phyloP scores from a whole-genome alignment of 2,113 vertebrate species.

The Dasypus novemcinctus region DNA sequence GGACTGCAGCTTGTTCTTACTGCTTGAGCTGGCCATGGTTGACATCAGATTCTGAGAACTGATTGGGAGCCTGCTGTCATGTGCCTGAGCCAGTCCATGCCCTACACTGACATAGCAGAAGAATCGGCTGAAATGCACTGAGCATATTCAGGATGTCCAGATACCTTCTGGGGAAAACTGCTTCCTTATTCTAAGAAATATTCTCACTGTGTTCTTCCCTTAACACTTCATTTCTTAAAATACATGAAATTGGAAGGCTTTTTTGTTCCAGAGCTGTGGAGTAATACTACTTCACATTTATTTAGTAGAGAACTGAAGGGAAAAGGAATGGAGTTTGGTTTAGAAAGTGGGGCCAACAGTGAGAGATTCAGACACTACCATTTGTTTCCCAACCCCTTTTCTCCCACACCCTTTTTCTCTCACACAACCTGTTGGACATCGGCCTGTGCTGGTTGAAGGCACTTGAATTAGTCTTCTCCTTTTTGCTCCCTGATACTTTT shows the following conservation, averaged over 20 bases:
- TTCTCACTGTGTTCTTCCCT: not conserved
- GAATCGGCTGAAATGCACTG: not conserved
- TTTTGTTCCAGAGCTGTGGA: not conserved
- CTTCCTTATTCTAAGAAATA: not conserved
- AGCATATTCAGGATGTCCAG: not conserved
- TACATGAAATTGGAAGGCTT: not conserved
- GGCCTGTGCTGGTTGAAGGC: not conserved
- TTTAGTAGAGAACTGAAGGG: not conserved
- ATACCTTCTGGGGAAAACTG: not conserved
- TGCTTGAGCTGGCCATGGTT: not conserved
- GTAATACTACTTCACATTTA: not conserved
- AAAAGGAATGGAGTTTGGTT: not conserved
- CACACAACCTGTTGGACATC: not conserved
- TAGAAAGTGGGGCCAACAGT: not conserved
- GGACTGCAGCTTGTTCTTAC: not conserved
- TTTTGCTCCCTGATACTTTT: not conserved
- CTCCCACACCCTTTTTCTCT: too few species aligned
- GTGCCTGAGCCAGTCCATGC: not conserved
- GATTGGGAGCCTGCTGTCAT: not conserved
- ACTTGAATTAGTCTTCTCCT: not conserved
- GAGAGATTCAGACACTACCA: not conserved
- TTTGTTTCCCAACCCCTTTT: not conserved
- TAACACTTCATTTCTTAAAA: constrained; percentile 5
- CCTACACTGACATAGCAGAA: not conserved
- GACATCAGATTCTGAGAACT: not conserved